A percentile compares a stretch with the other conserved stretches of the same genome.
phyloP scores from a whole-genome alignment of 2,113 vertebrate species.

The Columba janthina region DNA sequence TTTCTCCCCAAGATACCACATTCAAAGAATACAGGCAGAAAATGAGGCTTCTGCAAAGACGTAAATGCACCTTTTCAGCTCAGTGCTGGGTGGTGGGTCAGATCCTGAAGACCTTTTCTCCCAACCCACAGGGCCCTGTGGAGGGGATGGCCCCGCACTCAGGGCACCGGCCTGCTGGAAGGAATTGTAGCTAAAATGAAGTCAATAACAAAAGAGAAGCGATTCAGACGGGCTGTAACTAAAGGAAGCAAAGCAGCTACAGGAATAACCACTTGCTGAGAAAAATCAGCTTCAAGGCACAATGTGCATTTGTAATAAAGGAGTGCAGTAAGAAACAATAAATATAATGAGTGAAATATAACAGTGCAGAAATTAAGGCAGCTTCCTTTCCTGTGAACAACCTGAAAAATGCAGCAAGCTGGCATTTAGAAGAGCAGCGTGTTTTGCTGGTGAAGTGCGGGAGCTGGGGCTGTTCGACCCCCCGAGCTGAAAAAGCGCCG shows the following conservation, averaged over 20 bases:
- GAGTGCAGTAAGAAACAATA: not conserved
- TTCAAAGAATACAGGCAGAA: not conserved
- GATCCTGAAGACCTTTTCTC: not conserved
- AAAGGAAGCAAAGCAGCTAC: not conserved
- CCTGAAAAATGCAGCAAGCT: not conserved
- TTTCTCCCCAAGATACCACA: not conserved
- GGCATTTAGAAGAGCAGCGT: rapidly evolving
- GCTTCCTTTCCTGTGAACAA: not conserved
- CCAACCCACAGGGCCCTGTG: too few relatives aligned
- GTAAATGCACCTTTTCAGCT: not conserved
- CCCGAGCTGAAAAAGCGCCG: rapidly evolving
- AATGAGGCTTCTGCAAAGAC: not conserved
- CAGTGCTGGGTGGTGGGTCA: not conserved
- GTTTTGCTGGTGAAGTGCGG: not conserved
- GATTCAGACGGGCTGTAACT: not conserved
- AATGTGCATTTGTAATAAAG: not conserved
- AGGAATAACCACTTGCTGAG: not conserved
- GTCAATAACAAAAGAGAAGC: not conserved
- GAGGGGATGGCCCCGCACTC: not conserved
- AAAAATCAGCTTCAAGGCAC: not conserved
- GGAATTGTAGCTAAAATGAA: not conserved
- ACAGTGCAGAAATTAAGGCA: not conserved
- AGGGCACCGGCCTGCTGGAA: not conserved
- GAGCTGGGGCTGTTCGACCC: not conserved
- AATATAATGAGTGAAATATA: not conserved